Conservation (phyloP, 92 coral and sea anemone genomes). For the Isaurus tuberculatus region DNA sequence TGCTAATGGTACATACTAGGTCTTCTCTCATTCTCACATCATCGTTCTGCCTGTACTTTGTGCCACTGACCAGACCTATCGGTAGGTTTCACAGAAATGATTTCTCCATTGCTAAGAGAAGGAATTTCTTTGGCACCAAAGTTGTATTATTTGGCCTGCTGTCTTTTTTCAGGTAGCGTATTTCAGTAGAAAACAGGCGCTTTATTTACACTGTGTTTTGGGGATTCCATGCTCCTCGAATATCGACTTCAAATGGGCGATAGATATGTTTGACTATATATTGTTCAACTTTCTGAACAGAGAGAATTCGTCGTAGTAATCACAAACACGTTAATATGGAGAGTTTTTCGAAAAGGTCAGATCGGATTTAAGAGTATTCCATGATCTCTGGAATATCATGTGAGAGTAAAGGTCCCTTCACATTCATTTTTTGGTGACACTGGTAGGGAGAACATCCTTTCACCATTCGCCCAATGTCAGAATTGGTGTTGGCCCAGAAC, state of each 20-base stretch:
- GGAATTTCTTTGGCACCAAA: no score
- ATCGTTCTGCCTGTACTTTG: background rate
- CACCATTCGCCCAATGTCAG: constrained; percentile 59
- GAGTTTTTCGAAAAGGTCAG: constrained; percentile 73
- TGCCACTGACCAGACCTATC: background rate
- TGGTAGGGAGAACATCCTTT: constrained; percentile 71
- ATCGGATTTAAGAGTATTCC: constrained; percentile 58
- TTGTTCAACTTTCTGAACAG: constrained; percentile 55
- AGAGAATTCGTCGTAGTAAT: constrained; percentile 68
- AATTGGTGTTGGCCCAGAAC: constrained; percentile 67
- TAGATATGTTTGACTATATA: background rate
- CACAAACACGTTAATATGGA: no score
- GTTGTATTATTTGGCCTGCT: background rate
- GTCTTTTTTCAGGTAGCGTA: no score
- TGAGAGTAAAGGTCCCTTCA: constrained; percentile 66
- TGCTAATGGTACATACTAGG: no score
- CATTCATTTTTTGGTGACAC: constrained; percentile 70
- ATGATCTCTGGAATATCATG: constrained; percentile 63
- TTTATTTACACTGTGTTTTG: no score
- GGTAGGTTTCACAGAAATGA: background rate
- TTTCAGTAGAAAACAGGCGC: no score
- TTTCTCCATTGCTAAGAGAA: constrained; percentile 1
- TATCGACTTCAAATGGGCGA: no score
- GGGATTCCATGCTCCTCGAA: no score
- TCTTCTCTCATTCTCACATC: no score